These are phyloP conservation scores for Actenoides lindsayi DNA, from an alignment of 2,113 vertebrate species.

Conservation along the genomic window DNA sequence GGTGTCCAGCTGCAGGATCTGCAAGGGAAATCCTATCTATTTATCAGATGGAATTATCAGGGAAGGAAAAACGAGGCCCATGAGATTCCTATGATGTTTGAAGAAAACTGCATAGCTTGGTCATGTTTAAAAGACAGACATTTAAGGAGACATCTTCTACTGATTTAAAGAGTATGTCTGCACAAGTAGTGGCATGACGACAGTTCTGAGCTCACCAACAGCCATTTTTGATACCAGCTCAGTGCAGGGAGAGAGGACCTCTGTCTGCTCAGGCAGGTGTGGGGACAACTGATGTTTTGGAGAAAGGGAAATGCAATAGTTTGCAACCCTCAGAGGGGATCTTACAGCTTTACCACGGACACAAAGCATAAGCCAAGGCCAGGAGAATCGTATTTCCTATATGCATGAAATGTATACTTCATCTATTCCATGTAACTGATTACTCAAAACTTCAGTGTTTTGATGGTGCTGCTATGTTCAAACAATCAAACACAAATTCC, in stretches of 20 bases:
- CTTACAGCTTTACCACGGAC: background rate
- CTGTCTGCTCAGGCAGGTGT: accelerated
- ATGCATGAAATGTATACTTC: background rate
- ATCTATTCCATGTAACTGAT: background rate
- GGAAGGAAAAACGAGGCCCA: background rate
- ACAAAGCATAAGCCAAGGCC: background rate
- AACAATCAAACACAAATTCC: background rate
- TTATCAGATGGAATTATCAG: too few relatives aligned
- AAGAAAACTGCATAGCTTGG: background rate
- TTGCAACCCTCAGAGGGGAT: background rate
- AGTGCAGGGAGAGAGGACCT: background rate
- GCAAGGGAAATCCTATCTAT: background rate
- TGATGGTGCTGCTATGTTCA: background rate
- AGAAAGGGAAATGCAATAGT: background rate
- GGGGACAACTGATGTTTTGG: background rate
- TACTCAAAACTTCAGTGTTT: background rate
- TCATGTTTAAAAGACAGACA: background rate
- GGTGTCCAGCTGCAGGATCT: background rate
- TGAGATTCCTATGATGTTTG: background rate
- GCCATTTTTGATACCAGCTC: accelerated
- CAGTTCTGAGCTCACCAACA: background rate
- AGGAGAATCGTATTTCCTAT: background rate
- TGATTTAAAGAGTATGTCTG: background rate
- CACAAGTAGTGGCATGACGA: background rate
- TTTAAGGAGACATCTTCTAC: background rate